Evolutionary conservation across 1,140 invertebrate genomes (phyloP), one percentile per base, ranked within the genome.

Genomic region (Mya arenaria): DNA sequence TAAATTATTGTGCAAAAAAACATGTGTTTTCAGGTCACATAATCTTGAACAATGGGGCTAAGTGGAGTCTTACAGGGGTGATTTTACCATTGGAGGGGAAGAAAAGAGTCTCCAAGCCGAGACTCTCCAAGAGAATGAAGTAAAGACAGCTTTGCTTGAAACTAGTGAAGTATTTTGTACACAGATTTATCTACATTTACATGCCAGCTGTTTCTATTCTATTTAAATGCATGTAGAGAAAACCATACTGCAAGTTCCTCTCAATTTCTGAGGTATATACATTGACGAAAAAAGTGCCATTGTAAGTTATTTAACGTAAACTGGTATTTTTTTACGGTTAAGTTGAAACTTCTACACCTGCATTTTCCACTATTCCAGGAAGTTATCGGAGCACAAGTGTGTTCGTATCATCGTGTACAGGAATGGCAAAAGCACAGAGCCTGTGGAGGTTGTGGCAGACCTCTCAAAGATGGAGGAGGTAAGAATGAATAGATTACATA

Each of bases 11-110:
- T 30, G 25, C n/a, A n/a, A n/a, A n/a, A n/a, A n/a, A n/a, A n/a
- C n/a, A n/a, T n/a, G n/a, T 62, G 17, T 75, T 79, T 86, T 62
- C 66, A 92, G 90, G 86, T 72, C 90, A 88, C 62, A 85, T 89
- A 69, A 85, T 89, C 34, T 75, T 86, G 6, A 89, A 74, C 17
- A 84, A 89, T 71, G 78, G 85, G 13, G 84, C 89, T 17, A 89
- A 87, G 37, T 93, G 92, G 92, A 93, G 89, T 44, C 82, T 92
- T 81, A 89, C 87, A 48, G 92, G 92, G 37, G 85, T 93, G 17
- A 84, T 90, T 19, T 75, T 92, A 19, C 89, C 88, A 52, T 86
- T 89, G 56, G 85, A 90, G 32, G 85, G 81, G 0, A 88, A 89
- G 48, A 90, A 87, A 60, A 89, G 87, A 71, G 79, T 75, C 17